Evolutionary conservation across 2,113 vertebrate genomes (phyloP), one percentile per base, ranked within the genome.

Genomic region (Caranx melampygus): DNA sequence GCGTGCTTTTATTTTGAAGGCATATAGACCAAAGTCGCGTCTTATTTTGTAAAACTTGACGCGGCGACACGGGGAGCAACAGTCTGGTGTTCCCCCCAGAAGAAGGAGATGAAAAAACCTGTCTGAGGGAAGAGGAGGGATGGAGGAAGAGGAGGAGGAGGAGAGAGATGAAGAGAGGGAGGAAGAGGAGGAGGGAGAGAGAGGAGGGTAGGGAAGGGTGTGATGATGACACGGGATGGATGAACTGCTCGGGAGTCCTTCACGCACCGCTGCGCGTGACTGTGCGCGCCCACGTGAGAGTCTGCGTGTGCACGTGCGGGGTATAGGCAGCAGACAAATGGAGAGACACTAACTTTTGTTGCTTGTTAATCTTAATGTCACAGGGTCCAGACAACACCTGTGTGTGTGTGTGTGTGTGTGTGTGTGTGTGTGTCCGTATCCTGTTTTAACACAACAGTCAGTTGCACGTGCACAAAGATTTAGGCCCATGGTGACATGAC

Each of bases 1-100:
- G 0, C 3, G 1, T 37, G 55, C 83, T 86, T 88, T 91, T 83
- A 85, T 76, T 90, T 70, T 77, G 79, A 83, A 86, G 18, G 2
- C 0, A 3, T 3, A 3, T 0, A 31, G 0, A 14, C 62, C 20
- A 1, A 8, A 4, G 2, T 81, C 18, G 5, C 12, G 8, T 13
- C 10, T 76, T 0, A 47, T 8, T 69, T 5, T 37, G 8, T 61
- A 6, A 0, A 0, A 2, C 66, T 89, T 90, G 74, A 87, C 71
- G 34, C 18, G 51, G 35, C 45, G 42, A 68, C 60, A 60, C 18
- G 12, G 51, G 26, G 73, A 33, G 91, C 89, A 92, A 90, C 88
- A 87, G 91, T 79, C 82, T 80, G 87, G 83, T 89, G 83, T 77
- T 87, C 11, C 87, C 87, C 81, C 35, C 49, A 60, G 65, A 49